These are phyloP conservation scores for Scolopax rusticola DNA, from an alignment of 2,797 vertebrate species.

Conservation along the genomic window DNA sequence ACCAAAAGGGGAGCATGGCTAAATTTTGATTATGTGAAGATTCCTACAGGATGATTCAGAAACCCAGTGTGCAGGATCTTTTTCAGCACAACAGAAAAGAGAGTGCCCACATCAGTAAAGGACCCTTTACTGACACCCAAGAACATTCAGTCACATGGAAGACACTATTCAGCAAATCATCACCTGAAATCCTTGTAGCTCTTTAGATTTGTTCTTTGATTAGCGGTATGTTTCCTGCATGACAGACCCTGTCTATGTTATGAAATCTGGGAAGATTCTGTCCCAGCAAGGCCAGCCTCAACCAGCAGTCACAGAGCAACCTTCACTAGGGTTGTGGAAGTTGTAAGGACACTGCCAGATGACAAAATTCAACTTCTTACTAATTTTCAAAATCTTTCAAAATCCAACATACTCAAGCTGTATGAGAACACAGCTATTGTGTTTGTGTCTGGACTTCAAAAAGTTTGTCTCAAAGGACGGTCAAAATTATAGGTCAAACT, in stretches of 20 bases:
- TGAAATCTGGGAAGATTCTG: background rate
- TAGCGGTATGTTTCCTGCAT: background rate
- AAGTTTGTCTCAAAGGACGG: background rate
- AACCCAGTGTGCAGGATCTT: background rate
- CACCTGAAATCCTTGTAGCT: background rate
- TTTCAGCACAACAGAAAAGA: background rate
- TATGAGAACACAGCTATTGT: background rate
- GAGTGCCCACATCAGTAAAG: background rate
- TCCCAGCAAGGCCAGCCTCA: background rate
- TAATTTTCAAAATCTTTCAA: background rate
- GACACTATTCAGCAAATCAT: background rate
- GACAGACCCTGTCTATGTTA: background rate
- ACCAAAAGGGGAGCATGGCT: background rate
- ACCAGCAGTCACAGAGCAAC: background rate
- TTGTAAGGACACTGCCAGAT: background rate
- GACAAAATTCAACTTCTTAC: background rate
- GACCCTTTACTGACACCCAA: background rate
- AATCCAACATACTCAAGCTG: background rate
- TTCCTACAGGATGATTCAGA: background rate
- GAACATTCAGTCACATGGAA: background rate
- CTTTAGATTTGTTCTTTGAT: background rate
- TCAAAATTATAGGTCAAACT: background rate
- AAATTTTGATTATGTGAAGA: background rate
- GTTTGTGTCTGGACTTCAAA: background rate
- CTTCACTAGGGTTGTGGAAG: background rate